These are phyloP conservation scores for Cricetomys ansorgei DNA, from an alignment of 2,113 vertebrate species.

Conservation along the genomic window DNA sequence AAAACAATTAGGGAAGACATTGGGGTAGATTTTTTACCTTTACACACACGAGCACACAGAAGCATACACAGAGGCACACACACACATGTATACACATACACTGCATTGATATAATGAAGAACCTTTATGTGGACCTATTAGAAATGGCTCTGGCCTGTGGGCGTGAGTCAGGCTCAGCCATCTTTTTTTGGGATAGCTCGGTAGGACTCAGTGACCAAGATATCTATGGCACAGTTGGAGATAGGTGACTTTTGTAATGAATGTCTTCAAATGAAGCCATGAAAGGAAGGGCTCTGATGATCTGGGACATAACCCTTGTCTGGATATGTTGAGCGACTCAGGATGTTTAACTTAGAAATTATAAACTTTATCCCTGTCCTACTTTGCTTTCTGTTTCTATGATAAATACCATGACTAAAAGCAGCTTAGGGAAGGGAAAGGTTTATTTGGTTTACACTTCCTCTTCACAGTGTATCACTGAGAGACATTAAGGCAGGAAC, in stretches of 20 bases:
- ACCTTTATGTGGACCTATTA: background rate
- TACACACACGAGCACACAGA: background rate
- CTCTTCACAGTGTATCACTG: no score
- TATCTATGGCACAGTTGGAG: background rate
- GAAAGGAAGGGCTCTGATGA: rapidly evolving
- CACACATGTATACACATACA: background rate
- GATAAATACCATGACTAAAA: background rate
- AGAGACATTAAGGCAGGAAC: background rate
- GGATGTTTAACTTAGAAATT: background rate
- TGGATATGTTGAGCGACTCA: background rate
- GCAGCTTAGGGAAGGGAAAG: background rate
- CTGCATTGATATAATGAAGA: background rate
- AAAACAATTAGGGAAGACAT: background rate
- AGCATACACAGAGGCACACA: background rate
- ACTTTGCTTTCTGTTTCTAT: background rate
- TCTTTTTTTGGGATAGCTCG: background rate
- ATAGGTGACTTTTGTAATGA: background rate
- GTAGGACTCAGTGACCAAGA: no score
- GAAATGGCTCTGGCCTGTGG: background rate
- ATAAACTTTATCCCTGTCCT: background rate
- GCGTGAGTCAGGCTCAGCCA: background rate
- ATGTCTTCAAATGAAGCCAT: background rate
- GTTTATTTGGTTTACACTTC: background rate
- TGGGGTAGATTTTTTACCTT: background rate
- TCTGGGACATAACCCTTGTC: background rate